A percentile compares a stretch with the other conserved stretches of the same genome.
These are phyloP conservation scores for Ichneumoninae sp. DNA, from an alignment of 2,888 invertebrate genomes.

Conservation along the genomic window DNA sequence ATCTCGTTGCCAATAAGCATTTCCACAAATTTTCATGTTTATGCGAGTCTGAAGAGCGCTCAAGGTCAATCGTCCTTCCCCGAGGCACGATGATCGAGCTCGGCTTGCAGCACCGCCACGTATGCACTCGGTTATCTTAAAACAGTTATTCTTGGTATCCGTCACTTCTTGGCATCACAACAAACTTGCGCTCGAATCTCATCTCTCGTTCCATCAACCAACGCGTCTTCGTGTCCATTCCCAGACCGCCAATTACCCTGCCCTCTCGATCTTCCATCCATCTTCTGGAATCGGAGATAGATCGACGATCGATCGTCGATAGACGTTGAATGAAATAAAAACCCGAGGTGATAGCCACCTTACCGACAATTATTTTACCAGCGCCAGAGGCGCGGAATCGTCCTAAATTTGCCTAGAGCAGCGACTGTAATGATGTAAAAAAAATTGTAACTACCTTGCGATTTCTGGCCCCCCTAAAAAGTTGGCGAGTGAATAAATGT, in stretches of 20 bases:
- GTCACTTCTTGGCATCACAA: conserved; percentile 50
- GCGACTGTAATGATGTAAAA: no score
- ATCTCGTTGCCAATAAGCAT: conserved; percentile 41
- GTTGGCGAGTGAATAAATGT: neutral
- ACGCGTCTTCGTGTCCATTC: neutral
- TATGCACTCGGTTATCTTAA: conserved; percentile 10
- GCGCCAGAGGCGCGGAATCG: neutral
- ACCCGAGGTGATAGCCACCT: neutral
- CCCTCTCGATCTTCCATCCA: neutral
- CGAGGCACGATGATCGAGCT: conserved; percentile 17
- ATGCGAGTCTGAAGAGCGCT: conserved; percentile 30
- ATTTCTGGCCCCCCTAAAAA: neutral
- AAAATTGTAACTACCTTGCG: no score
- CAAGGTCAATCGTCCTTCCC: conserved; percentile 48
- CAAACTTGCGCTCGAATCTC: conserved; percentile 19
- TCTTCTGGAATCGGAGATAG: neutral
- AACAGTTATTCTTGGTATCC: conserved; percentile 53
- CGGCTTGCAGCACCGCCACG: neutral
- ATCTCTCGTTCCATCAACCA: conserved; percentile 18
- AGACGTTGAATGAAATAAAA: neutral
- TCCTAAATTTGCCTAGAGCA: no score
- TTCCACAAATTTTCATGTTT: conserved; percentile 26
- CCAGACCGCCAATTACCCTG: neutral
- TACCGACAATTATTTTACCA: neutral
- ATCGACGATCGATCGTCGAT: neutral